Evolutionary conservation across 2,797 vertebrate genomes (phyloP), one percentile per base, ranked within the genome.

Genomic region (Vultur gryphus): DNA sequence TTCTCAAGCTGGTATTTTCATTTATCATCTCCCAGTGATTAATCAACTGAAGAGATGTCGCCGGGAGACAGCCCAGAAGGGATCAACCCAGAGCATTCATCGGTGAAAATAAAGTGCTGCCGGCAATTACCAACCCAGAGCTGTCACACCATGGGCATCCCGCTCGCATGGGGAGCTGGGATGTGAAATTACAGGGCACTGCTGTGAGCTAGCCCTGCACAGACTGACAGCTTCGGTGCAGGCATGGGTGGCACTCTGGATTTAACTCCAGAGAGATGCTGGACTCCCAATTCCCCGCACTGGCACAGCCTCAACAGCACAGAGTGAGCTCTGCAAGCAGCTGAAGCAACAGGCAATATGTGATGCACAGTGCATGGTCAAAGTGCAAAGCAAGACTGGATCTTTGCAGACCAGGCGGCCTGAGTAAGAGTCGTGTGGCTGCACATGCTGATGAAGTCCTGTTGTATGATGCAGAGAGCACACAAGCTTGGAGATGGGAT

Each of bases 1-100:
- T 84, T 46, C 90, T 92, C 90, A 82, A 72, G 90, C 66, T 96
- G 90, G 14, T 88, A 78, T 88, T 91, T 95, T 87, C 91, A 94
- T 95, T 95, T 90, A 85, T 96, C 94, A 92, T 75, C 79, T 87
- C 52, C 81, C 8, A 17, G 39, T 78, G 54, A 94, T 94, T 88
- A 92, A 89, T 92, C 89, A 91, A 37, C 79, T 76, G 90, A 39
- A 89, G 69, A 93, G 87, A 75, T 5, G 4, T 59, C 0, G 0
- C 59, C 5, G 1, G 70, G 64, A 92, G 78, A 52, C 57, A 69
- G 65, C 85, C 54, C 37, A 29, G 62, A 76, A 44, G 28, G 54
- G 79, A 89, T 83, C 82, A 91, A 31, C 92, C 61, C 65, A 69
- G 61, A 78, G 61, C 43, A 14, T 65, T 61, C 87, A 71, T 61